Percentiles rank a stretch among this genome's conserved stretches.
These are phyloP conservation scores for Cyanoliseus patagonus DNA, from an alignment of 2,113 vertebrate genomes.

Conservation along the genomic window DNA sequence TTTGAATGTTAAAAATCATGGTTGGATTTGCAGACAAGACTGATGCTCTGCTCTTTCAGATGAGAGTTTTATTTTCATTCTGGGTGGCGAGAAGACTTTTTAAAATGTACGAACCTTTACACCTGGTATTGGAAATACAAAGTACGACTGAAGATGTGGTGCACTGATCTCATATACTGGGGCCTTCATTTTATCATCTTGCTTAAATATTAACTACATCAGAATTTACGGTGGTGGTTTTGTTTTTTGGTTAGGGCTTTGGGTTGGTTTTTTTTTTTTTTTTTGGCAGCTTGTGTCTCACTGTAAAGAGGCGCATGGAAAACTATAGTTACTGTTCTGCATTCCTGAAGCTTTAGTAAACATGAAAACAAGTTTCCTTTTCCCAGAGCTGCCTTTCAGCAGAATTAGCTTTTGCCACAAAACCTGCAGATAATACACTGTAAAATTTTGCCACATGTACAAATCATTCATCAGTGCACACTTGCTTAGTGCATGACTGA, in stretches of 20 bases:
- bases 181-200: not conserved
- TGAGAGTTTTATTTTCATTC: not conserved
- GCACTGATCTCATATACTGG: not conserved
- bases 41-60: not conserved
- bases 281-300: not conserved
- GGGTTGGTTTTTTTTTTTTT: not conserved
- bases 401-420: conserved; percentile 20
- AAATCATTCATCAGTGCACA: conserved; percentile 39
- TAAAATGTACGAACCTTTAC: not conserved
- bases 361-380: conserved; percentile 26
- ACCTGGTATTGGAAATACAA: not conserved
- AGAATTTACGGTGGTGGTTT: not conserved
- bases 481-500: conserved; percentile 42
- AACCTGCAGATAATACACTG: conserved; percentile 31
- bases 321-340: not conserved
- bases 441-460: conserved; percentile 59
- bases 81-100: not conserved
- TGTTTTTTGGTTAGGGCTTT: not conserved
- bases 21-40: not conserved
- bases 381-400: conserved; percentile 12
- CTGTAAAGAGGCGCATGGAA: not conserved
- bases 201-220: not conserved
- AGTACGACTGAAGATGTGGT: not conserved
- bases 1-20: not conserved
- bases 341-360: conserved; percentile 1